phyloP scores from a whole-genome alignment of 2,888 invertebrate genomes.

The Synanthedon andrenaeformis region DNA sequence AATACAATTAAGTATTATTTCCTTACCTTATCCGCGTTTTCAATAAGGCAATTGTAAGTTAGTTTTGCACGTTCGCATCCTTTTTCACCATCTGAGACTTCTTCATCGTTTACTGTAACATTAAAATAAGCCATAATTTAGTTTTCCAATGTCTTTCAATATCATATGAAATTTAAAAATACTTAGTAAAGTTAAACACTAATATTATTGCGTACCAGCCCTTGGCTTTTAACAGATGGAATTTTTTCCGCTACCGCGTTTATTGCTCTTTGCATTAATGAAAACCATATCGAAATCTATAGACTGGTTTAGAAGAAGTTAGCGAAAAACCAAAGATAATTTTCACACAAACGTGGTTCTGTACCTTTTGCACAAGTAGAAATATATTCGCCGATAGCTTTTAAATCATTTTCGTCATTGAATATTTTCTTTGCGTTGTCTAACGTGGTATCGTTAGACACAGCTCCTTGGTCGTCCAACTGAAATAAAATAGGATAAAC shows the following conservation, averaged over 20 bases:
- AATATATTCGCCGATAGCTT: conserved; percentile 2
- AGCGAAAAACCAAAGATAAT: no score
- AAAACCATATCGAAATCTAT: no score
- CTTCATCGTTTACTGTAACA: conserved; percentile 1
- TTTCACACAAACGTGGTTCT: conserved; percentile 4
- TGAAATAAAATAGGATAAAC: neutral
- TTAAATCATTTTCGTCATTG: conserved; percentile 2
- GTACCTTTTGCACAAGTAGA: conserved; percentile 16
- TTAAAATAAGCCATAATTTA: neutral
- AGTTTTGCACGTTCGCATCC: conserved; percentile 5
- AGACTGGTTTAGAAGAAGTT: no score
- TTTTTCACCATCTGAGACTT: conserved; percentile 2
- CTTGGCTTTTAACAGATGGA: no score
- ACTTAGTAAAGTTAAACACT: no score
- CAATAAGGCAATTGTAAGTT: conserved; percentile 2
- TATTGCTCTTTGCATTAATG: no score
- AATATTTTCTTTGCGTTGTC: conserved; percentile 3
- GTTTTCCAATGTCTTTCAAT: neutral
- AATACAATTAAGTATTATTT: neutral
- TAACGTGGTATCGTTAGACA: neutral
- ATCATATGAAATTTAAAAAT: neutral
- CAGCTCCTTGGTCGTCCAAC: conserved; percentile 4
- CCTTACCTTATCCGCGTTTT: conserved; percentile 5
- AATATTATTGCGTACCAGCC: no score
- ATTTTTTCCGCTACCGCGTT: no score